Evolutionary conservation across 2,113 vertebrate species (phyloP).

Genomic region (Dasyornis broadbenti): DNA sequence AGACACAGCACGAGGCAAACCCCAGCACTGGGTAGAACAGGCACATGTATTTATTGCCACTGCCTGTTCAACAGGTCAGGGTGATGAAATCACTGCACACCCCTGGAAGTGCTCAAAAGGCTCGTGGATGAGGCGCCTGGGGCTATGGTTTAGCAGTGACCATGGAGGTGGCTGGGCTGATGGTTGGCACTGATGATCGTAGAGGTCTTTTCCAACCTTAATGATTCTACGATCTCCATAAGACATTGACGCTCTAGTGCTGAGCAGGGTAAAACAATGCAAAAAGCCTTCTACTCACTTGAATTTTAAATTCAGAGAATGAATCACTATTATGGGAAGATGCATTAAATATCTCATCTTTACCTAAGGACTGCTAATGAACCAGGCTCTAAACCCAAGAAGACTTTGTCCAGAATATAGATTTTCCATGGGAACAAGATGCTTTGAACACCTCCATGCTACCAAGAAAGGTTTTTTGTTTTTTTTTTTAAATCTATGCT

Average conservation of each 20-base stretch:
- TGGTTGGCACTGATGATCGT: background rate
- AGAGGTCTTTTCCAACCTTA: background rate
- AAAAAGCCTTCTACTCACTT: slow-evolving; percentile 1
- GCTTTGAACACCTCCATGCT: background rate
- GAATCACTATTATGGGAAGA: slow-evolving; percentile 28
- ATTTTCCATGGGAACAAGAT: background rate
- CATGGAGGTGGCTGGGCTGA: background rate
- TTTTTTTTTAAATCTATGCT: background rate
- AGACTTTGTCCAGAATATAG: background rate
- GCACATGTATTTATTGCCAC: too few relatives aligned
- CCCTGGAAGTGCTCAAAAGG: background rate
- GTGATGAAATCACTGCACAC: background rate
- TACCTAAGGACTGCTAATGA: slow-evolving; percentile 14
- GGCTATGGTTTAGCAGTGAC: background rate
- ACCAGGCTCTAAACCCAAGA: slow-evolving; percentile 11
- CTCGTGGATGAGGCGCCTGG: too few relatives aligned
- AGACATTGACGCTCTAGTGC: background rate
- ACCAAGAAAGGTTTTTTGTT: background rate
- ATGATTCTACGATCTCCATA: background rate
- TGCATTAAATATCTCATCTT: slow-evolving; percentile 35
- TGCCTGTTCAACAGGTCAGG: background rate
- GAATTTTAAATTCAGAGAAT: slow-evolving; percentile 52
- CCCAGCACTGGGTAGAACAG: rapidly evolving
- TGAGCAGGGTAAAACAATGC: slow-evolving; percentile 29
- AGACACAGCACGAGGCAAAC: background rate